phyloP scores from a whole-genome alignment of 64 coral and sea anemone species.

The Platygyra sinensis region DNA sequence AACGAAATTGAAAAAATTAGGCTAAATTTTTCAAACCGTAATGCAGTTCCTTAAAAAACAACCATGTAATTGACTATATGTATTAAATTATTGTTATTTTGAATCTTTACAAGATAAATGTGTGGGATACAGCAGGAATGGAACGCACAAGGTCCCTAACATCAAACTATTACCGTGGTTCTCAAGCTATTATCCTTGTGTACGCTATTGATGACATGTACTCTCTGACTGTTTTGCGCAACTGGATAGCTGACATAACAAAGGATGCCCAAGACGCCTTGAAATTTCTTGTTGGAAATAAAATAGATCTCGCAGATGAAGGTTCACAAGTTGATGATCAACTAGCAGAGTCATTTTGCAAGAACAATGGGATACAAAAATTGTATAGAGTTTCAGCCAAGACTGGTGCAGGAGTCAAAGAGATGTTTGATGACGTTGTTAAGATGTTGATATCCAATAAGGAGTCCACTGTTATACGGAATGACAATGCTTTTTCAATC shows the following conservation, averaged over 20 bases:
- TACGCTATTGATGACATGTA: conserved; percentile 80
- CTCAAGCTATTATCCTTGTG: conserved; percentile 74
- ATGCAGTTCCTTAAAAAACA: no score
- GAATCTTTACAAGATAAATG: conserved; percentile 57
- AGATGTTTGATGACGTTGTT: conserved; percentile 81
- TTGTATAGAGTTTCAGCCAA: conserved; percentile 81
- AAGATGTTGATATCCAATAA: conserved; percentile 52
- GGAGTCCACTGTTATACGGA: neutral
- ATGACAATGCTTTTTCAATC: neutral
- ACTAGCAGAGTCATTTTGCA: conserved; percentile 55
- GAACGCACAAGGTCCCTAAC: conserved; percentile 89
- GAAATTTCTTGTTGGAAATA: conserved; percentile 91
- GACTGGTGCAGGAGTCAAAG: conserved; percentile 83
- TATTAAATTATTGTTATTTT: no score
- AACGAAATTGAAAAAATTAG: no score
- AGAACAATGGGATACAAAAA: conserved; percentile 50
- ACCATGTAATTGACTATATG: no score
- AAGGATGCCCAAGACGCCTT: conserved; percentile 67
- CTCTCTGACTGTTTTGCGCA: conserved; percentile 54
- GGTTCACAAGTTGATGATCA: conserved; percentile 62
- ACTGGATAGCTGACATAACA: conserved; percentile 77
- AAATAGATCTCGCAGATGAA: conserved; percentile 84
- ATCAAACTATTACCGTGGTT: conserved; percentile 80
- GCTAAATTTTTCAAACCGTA: no score
- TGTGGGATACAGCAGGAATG: conserved; percentile 98